Evolutionary conservation across 2,888 invertebrate species (phyloP), one percentile per base, ranked within the genome.

Genomic region (Platypus cylindrus): DNA sequence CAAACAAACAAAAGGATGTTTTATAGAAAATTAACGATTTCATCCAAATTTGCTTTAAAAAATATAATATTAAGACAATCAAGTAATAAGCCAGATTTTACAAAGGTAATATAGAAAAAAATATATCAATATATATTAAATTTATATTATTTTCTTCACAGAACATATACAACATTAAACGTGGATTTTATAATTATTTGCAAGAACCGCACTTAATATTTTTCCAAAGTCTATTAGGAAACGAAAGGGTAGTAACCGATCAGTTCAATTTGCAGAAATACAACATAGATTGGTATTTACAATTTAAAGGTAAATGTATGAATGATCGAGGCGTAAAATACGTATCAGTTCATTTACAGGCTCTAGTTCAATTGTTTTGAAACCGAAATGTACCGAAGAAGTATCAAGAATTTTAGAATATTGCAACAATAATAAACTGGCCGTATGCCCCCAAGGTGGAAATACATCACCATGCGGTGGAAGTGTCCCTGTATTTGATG

Each of bases 391-490:
- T 5, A 83, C 89, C 0, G 71, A 80, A 44, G 86, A 98, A 63
- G 78, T 97, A 1, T 85, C 93, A 0, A 67, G 72, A 44, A 81
- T 98, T 38, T 59, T 98, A 40, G 68, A 71, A 34, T 82, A 87
- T 59, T 97, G 97, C 63, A 79, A 87, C 58, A 67, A 76, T 7
- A 71, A 75, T 35, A 71, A 68, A 25, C 60, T 98, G 34, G 94
- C 97, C 1, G 80, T 98, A 8, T 90, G 90, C 52, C 90, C 94
- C 1, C 90, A 93, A 62, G 87, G 87, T 20, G 93, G 93, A 9
- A 91, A 93, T 59, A 94, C 93, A 0, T 87, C 95, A 0, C 65
- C 95, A 9, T 91, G 93, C 2, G 94, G 94, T 3, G 95, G 94
- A 1, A 83, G 87, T 26, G 86, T 91, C 3, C 95, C 97, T 1